Evolutionary conservation across 2,113 vertebrate genomes (phyloP).

Genomic region (Henicopernis longicauda): DNA sequence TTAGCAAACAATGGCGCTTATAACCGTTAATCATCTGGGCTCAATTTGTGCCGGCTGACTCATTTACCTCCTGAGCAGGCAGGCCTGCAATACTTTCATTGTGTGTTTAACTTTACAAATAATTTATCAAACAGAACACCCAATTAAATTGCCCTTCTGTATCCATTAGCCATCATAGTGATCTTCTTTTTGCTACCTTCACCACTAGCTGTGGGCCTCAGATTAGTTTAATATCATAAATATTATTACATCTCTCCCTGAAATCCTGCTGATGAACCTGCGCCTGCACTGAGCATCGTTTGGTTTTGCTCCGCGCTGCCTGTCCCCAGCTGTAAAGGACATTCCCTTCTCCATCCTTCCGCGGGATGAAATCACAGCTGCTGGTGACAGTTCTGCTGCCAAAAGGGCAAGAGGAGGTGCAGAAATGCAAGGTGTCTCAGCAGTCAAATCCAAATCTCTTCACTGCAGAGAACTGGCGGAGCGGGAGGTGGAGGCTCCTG

Average conservation of each 20-base stretch:
- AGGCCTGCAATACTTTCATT: neutral
- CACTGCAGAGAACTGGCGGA: neutral
- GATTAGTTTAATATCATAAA: neutral
- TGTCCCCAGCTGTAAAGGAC: neutral
- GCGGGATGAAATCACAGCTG: neutral
- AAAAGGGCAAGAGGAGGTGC: neutral
- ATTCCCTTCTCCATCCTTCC: neutral
- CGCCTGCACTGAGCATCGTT: neutral
- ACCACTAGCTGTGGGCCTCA: neutral
- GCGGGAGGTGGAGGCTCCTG: neutral
- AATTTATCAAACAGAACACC: conserved; percentile 50
- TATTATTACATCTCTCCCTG: neutral
- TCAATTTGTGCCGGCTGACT: neutral
- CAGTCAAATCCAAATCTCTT: neutral
- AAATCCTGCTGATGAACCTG: neutral
- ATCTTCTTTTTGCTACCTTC: neutral
- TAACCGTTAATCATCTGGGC: conserved; percentile 21
- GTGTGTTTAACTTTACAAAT: conserved; percentile 21
- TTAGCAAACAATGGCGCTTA: neutral
- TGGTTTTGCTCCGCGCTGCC: neutral
- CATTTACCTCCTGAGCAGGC: neutral
- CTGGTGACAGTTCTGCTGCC: neutral
- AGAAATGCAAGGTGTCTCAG: neutral
- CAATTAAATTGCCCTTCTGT: conserved; percentile 34
- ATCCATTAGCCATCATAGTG: conserved; percentile 32